A percentile compares a stretch with the other conserved stretches of the same genome.
phyloP scores from a whole-genome alignment of 2,113 vertebrate genomes.

The Sclerurus mexicanus region DNA sequence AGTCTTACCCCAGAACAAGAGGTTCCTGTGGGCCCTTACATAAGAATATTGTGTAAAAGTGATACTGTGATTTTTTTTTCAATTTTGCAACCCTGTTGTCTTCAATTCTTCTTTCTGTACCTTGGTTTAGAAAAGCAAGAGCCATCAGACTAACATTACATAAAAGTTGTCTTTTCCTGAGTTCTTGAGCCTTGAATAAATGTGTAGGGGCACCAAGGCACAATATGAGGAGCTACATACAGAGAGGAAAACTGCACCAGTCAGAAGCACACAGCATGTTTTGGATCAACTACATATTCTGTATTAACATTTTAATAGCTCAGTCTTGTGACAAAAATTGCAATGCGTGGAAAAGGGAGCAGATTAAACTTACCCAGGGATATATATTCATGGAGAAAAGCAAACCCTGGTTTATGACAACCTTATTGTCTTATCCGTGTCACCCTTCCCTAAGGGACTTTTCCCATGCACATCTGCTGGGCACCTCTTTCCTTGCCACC shows the following conservation, averaged over 20 bases:
- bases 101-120: neutral
- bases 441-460: neutral
- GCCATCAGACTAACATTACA: neutral
- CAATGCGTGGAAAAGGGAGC: neutral
- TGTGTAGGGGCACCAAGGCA: rapidly evolving
- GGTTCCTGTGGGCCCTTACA: neutral
- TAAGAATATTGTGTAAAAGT: neutral
- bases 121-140: neutral
- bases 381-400: neutral
- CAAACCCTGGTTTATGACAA: neutral
- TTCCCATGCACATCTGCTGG: rapidly evolving
- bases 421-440: rapidly evolving
- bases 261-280: neutral
- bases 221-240: neutral
- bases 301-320: neutral
- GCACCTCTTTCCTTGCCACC: neutral
- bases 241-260: neutral
- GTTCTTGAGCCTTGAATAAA: neutral
- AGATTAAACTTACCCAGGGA: neutral
- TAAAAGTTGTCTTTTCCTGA: neutral
- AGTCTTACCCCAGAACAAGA: neutral
- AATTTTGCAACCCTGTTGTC: neutral
- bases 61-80: neutral
- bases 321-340: neutral
- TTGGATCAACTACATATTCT: neutral